These are phyloP conservation scores for Notodonta dromedarius DNA, from an alignment of 2,888 invertebrate species.

Conservation along the genomic window DNA sequence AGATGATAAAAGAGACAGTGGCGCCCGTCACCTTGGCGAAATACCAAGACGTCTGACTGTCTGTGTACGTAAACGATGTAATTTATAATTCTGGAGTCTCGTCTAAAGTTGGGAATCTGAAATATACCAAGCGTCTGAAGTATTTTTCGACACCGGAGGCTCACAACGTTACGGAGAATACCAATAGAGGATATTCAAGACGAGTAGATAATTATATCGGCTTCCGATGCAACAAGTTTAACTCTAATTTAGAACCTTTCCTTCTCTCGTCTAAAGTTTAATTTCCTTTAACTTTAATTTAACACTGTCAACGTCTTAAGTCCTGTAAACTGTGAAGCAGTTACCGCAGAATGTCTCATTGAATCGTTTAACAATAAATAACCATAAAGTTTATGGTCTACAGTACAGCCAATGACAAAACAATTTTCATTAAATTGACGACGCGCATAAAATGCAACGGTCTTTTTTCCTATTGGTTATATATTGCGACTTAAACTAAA, in stretches of 20 bases:
- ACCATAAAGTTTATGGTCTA: not conserved
- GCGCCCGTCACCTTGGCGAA: constrained; percentile 56
- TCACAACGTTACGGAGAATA: not conserved
- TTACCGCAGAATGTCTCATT: no score
- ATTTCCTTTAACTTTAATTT: no score
- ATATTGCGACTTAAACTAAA: no score
- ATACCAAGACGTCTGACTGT: constrained; percentile 54
- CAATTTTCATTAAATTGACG: no score
- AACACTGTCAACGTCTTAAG: no score
- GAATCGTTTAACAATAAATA: not conserved
- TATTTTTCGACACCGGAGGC: not conserved
- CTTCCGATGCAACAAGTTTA: no score
- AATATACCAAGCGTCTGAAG: constrained; percentile 15
- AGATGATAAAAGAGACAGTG: constrained; percentile 43
- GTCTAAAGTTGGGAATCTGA: constrained; percentile 42
- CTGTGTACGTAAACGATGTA: constrained; percentile 44
- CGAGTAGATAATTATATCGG: no score
- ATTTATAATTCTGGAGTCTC: constrained; percentile 52
- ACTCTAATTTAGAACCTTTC: no score
- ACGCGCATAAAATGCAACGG: no score
- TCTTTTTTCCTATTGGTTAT: no score
- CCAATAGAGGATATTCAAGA: not conserved
- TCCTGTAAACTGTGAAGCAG: no score
- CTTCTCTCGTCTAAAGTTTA: no score
- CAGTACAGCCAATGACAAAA: not conserved